A percentile compares a stretch with the other conserved stretches of the same genome.
Evolutionary conservation across 2,888 invertebrate genomes (phyloP).

Genomic region (Scotopteryx bipunctaria): DNA sequence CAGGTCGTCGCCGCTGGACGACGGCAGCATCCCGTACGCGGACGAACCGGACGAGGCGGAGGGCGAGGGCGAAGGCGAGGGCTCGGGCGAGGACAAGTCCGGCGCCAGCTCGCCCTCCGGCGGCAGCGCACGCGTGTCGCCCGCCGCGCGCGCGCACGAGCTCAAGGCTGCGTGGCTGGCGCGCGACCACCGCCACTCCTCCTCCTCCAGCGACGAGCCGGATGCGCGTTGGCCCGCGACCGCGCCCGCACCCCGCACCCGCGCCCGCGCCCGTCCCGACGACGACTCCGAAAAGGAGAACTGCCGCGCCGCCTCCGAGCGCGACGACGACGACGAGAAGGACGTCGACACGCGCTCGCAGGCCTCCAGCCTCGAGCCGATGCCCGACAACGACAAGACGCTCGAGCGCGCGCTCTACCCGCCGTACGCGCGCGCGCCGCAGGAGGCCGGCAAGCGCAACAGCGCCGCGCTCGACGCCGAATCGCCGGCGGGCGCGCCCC

Average conservation of each 20-base stretch:
- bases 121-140: slow-evolving; percentile 50
- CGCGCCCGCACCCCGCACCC: slow-evolving; percentile 42
- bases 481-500: slow-evolving; percentile 20
- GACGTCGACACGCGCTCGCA: slow-evolving; percentile 90
- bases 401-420: slow-evolving; percentile 45
- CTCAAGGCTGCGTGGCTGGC: slow-evolving; percentile 77
- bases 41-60: slow-evolving; percentile 81
- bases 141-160: slow-evolving; percentile 64
- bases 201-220: slow-evolving; percentile 64
- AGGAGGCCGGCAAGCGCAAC: slow-evolving; percentile 54
- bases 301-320: slow-evolving; percentile 45
- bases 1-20: slow-evolving; percentile 86
- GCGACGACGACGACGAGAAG: slow-evolving; percentile 78
- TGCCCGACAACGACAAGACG: slow-evolving; percentile 72
- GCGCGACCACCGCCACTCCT: slow-evolving; percentile 67
- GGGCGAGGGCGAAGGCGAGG: slow-evolving; percentile 37
- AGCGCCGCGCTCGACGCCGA: slow-evolving; percentile 49
- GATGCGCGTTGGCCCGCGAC: slow-evolving; percentile 45
- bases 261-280: slow-evolving; percentile 48
- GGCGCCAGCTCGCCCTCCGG: slow-evolving; percentile 61
- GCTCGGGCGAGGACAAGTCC: slow-evolving; percentile 55
- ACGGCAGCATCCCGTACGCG: slow-evolving; percentile 88
- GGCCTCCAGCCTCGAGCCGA: slow-evolving; percentile 56
- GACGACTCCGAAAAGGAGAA: slow-evolving; percentile 76
- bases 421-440: slow-evolving; percentile 38